phyloP scores from a whole-genome alignment of 1,140 invertebrate genomes.

The Heliconius nattereri region DNA sequence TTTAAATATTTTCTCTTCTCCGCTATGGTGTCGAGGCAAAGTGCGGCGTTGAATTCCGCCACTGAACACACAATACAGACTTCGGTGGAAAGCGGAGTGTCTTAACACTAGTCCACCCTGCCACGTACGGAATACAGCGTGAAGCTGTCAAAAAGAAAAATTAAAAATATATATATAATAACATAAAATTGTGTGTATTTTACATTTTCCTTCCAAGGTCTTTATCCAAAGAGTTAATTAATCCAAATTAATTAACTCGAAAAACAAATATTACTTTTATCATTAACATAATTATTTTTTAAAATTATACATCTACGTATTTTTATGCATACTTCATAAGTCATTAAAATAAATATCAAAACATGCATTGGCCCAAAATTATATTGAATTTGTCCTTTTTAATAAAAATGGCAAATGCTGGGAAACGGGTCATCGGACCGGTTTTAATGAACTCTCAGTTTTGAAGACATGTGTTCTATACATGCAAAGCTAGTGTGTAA shows the following conservation, averaged over 20 bases:
- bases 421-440: slow-evolving; percentile 14
- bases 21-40: no score
- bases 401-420: background rate
- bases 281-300: no score
- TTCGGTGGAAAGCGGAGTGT: background rate
- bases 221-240: no score
- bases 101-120: background rate
- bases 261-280: background rate
- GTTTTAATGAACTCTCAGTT: slow-evolving; percentile 22
- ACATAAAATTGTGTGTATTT: background rate
- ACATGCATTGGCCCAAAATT: background rate
- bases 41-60: background rate
- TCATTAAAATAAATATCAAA: background rate
- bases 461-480: slow-evolving; percentile 17
- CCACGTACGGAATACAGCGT: background rate
- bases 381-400: slow-evolving; percentile 6
- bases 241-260: background rate
- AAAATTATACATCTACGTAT: background rate
- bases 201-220: background rate
- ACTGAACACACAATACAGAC: background rate
- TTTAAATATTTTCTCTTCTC: no score
- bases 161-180: background rate
- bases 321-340: background rate
- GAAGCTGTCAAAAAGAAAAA: background rate
- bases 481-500: slow-evolving; percentile 13